Conservation (phyloP, 92 coral and sea anemone species). For the Meandrina meandrites region DNA sequence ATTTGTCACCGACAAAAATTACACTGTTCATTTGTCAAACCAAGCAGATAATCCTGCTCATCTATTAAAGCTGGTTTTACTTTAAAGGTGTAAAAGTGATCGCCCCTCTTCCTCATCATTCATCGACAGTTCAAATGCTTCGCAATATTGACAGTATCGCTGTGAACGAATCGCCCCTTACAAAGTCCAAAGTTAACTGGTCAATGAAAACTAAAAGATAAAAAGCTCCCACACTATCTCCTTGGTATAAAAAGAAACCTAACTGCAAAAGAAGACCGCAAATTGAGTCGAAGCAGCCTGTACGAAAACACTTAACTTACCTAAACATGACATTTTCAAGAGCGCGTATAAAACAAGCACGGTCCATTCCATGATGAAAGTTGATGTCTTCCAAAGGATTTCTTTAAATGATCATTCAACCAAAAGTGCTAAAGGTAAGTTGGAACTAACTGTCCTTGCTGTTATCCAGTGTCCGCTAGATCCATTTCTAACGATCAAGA, state of each 20-base stretch:
- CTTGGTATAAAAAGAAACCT: neutral
- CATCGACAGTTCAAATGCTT: conserved; percentile 20
- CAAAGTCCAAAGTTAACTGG: no score
- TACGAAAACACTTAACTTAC: conserved; percentile 7
- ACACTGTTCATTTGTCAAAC: neutral
- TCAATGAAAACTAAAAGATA: neutral
- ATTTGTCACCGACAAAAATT: neutral
- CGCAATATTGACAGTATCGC: neutral
- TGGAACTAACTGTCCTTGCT: neutral
- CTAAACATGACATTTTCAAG: conserved; percentile 24
- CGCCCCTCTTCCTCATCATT: conserved; percentile 1
- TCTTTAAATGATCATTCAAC: neutral
- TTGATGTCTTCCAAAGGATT: neutral
- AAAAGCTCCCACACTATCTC: no score
- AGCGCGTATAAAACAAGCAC: conserved; percentile 1
- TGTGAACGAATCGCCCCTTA: neutral
- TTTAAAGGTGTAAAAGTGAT: neutral
- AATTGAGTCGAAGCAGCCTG: neutral
- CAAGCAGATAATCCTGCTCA: conserved; percentile 8
- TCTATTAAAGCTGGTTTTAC: neutral
- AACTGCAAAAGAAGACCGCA: neutral
- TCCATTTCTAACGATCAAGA: conserved; percentile 1
- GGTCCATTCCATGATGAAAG: conserved; percentile 11
- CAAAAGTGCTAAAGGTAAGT: neutral
- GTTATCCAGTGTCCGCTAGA: conserved; percentile 7